phyloP scores from a whole-genome alignment of 2,797 vertebrate genomes.

The Perodicticus potto region DNA sequence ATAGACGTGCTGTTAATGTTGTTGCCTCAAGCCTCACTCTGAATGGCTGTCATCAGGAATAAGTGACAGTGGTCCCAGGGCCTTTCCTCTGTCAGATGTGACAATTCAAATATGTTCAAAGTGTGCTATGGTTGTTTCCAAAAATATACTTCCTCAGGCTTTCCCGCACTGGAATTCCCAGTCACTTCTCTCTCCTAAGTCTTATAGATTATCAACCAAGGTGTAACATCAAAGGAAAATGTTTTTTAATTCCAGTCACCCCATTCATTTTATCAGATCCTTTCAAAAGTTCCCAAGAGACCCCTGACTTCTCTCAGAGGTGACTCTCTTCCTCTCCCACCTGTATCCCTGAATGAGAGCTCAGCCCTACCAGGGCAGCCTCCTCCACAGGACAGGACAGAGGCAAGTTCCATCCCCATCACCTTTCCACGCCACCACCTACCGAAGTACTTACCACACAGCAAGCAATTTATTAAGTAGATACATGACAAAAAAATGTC shows the following conservation, averaged over 20 bases:
- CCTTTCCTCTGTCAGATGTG: neutral
- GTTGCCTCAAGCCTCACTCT: neutral
- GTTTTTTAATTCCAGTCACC: neutral
- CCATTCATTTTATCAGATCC: neutral
- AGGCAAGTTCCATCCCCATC: fast-evolving
- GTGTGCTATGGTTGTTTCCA: fast-evolving
- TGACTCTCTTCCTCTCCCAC: fast-evolving
- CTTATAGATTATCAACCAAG: neutral
- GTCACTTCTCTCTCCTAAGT: neutral
- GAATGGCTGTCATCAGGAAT: neutral
- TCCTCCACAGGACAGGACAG: fast-evolving
- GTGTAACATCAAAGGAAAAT: neutral
- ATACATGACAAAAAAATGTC: neutral
- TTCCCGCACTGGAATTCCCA: neutral
- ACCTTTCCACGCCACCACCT: fast-evolving
- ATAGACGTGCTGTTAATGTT: neutral
- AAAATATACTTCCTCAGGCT: neutral
- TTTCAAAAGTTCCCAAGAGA: fast-evolving
- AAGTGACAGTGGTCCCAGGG: neutral
- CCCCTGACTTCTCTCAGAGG: fast-evolving
- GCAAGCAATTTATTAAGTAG: fast-evolving
- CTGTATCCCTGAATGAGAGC: fast-evolving
- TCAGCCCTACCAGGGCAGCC: neutral
- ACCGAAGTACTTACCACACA: fast-evolving
- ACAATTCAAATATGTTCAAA: neutral